Base-by-base conservation (phyloP, 2,888 invertebrate genomes). In the Trichogramma evanescens region DNA sequence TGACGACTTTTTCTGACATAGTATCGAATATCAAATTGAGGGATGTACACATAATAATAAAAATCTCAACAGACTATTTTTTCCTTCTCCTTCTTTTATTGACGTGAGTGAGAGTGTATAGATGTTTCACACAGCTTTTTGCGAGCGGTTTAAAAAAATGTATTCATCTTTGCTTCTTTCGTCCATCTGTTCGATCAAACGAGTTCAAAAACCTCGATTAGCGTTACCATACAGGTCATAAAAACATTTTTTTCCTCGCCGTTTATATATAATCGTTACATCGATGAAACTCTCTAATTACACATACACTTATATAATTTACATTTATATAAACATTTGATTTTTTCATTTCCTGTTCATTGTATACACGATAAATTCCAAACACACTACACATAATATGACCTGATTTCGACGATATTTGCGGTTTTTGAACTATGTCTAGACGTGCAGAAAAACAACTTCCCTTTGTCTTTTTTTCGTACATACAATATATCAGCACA, bases 101-200 rank as follows among this genome's bases (percentile, higher is more conserved):
- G 61, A 63, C 63, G 58, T 63, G 61, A 63, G 59, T 55, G 46
- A 57, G 41, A 61, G 39, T 63, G 58, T 55, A 26, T 26, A 57
- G 59, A 63, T 54, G 56, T 63, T 63, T 61, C 57, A 62, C 59
- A 58, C 58, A 62, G 56, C 8, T 9, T 9, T 58, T 56, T 62
- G 54, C 26, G 26, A 26, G 26, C 26, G 53, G 52, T 57, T 64
- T 61, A 54, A 54, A 59, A 62, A 63, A 65, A 63, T 61, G 60
- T 56, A 61, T 63, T 62, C 48, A 52, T 39, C 41, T 64, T 49
- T 62, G 49, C 50, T 55, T 56, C 58, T 26, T 26, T 26, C 26
- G 3, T 26, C 26, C 26, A 26, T 26, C 26, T 26, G 26, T 26
- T 26, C 26, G 26, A 26, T 26, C 26, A 26, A 26, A 26, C 26